Evolutionary conservation across 2,797 vertebrate species (phyloP), one percentile per base, ranked within the genome.

Genomic region (Poecilia picta): DNA sequence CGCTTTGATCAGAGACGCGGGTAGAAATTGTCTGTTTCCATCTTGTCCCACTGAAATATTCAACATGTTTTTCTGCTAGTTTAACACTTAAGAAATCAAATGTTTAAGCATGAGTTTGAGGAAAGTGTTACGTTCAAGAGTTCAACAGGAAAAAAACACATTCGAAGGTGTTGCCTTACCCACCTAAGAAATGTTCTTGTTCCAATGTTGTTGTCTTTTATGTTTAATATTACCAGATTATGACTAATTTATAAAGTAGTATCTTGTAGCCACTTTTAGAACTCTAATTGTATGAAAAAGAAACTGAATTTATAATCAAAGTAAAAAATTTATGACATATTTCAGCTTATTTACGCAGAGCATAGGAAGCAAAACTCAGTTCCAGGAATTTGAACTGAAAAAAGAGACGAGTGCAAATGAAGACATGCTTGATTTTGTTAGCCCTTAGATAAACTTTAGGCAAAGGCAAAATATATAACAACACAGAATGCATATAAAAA

Each of bases 251-350:
- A 94, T 92, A 84, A 84, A 81, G 82, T 75, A 85, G 86, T 87
- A 81, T 93, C 93, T 95, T 91, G 87, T 91, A 91, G 85, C 89
- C 89, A 80, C 83, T 82, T 88, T 91, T 89, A 72, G 77, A 89
- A 85, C 83, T 89, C 85, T 87, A 85, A 93, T 87, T 93, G 81
- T 87, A 76, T 83, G 88, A 89, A 90, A 89, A 68, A 53, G 89
- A 92, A 86, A 91, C 87, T 78, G 80, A 86, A 85, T 94, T 93
- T 94, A 90, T 92, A 88, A 92, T 92, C 86, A 88, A 74, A 85
- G 89, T 94, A 79, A 94, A 95, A 92, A 87, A 95, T 94, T 91
- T 85, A 93, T 92, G 45, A 77, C 11, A 45, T 5, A 18, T 91
- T 90, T 89, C 78, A 87, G 87, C 78, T 90, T 92, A 88, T 94